A percentile compares a stretch with the other conserved stretches of the same genome.
phyloP scores from a whole-genome alignment of 2,113 vertebrate species.

The Sapayoa aenigma region DNA sequence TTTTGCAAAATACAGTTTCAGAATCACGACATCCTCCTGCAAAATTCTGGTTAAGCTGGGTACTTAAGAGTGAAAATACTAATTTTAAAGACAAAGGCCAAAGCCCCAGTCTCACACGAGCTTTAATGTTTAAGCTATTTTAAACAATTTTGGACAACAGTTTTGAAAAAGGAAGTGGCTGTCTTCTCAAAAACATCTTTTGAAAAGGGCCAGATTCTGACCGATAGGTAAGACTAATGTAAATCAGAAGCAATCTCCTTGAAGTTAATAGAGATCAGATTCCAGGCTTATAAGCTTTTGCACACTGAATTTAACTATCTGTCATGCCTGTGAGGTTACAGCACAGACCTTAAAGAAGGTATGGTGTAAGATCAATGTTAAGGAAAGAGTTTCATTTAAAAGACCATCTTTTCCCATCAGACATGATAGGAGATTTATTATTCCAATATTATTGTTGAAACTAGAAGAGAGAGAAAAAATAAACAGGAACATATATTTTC shows the following conservation, averaged over 20 bases:
- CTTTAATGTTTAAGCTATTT: neutral
- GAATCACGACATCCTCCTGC: neutral
- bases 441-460: conserved; percentile 53
- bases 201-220: neutral
- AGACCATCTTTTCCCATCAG: conserved; percentile 62
- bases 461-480: conserved; percentile 29
- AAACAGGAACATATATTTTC: conserved; percentile 52
- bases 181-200: neutral
- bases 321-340: conserved; percentile 35
- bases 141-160: neutral
- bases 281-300: conserved; percentile 10
- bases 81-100: neutral
- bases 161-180: neutral
- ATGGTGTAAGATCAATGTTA: conserved; percentile 45
- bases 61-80: neutral
- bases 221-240: neutral
- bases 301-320: conserved; percentile 50
- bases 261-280: conserved; percentile 48
- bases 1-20: neutral
- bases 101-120: neutral
- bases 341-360: conserved; percentile 18
- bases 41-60: neutral
- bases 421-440: conserved; percentile 67
- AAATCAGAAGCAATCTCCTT: conserved; percentile 16
- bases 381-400: conserved; percentile 50